Evolutionary conservation across 2,888 invertebrate genomes (phyloP).

Genomic region (Himalopsyche anomala): DNA sequence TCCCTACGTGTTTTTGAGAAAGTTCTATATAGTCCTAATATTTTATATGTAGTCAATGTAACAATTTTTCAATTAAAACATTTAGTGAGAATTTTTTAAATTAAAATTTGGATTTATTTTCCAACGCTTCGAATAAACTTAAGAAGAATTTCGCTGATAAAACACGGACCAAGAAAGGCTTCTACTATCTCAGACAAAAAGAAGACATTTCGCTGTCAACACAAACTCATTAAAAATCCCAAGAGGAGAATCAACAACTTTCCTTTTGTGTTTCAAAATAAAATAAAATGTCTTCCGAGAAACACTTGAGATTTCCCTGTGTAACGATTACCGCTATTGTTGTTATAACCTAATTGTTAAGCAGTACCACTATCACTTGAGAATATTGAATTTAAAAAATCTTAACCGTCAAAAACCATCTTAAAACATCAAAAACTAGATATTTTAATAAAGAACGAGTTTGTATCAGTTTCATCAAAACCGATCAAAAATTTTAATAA

Average conservation of each 20-base stretch:
- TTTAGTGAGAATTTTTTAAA: not conserved
- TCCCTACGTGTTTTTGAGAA: too few species aligned
- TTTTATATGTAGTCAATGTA: not conserved
- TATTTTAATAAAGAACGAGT: too few species aligned
- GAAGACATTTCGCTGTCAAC: not conserved
- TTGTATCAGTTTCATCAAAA: too few species aligned
- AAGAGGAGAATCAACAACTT: not conserved
- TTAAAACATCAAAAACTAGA: too few species aligned
- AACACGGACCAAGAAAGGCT: not conserved
- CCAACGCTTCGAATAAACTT: not conserved
- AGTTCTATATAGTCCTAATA: too few species aligned
- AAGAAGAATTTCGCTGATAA: not conserved
- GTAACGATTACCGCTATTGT: not conserved
- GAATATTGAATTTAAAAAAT: too few species aligned
- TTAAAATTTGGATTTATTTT: not conserved
- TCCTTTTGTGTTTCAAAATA: slow-evolving; percentile 4
- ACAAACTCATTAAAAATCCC: slow-evolving; percentile 28
- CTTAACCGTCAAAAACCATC: too few species aligned
- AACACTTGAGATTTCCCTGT: not conserved
- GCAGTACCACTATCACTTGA: too few species aligned
- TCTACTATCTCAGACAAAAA: not conserved
- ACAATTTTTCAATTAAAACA: not conserved
- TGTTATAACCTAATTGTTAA: not conserved
- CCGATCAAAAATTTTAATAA: too few species aligned
- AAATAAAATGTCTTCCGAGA: not conserved